Evolutionary conservation across 2,113 vertebrate species (phyloP), one percentile per base, ranked within the genome.

Genomic region (Panthera tigris): DNA sequence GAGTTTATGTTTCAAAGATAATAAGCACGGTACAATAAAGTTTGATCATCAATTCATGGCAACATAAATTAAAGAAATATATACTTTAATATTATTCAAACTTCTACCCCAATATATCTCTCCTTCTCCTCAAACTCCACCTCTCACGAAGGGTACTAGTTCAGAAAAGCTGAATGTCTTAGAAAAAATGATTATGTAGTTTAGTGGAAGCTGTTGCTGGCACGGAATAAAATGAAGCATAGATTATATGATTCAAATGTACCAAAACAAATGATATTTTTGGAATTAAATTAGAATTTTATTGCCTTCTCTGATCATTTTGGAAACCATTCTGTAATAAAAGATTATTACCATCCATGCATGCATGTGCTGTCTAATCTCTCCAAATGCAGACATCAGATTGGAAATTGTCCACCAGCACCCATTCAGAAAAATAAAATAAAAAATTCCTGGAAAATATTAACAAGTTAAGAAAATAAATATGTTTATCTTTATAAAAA

Each of bases 1-100:
- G 97, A 97, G 97, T 97, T 97, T 96, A 94, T 97, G n/a, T 79
- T 97, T 98, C 76, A 97, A 95, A 97, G 16, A 45, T 97, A 98
- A 97, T 98, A 98, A 98, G 65, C 61, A 78, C 91, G 89, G 69
- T 95, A 63, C 69, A 89, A 69, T 41, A 1, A 89, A 90, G n/a
- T 29, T 96, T 95, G 52, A 13, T 7, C 96, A 50, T 96, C 57
- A 71, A 87, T 97, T 76, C 86, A 85, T 95, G 15, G 33, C 16
- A 41, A 86, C 92, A 83, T 96, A 95, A 79, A 95, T 36, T 33
- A 95, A 94, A 97, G 52, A 8, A 94, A 74, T 27, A 92, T 91
- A 89, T 68, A 6, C 36, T 50, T 98, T 82, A 84, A 69, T 89
- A 96, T 95, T 97, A 94, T 85, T 86, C 65, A 95, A 90, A 94